phyloP scores from a whole-genome alignment of 2,888 invertebrate species.

The Mythimna ferrago region DNA sequence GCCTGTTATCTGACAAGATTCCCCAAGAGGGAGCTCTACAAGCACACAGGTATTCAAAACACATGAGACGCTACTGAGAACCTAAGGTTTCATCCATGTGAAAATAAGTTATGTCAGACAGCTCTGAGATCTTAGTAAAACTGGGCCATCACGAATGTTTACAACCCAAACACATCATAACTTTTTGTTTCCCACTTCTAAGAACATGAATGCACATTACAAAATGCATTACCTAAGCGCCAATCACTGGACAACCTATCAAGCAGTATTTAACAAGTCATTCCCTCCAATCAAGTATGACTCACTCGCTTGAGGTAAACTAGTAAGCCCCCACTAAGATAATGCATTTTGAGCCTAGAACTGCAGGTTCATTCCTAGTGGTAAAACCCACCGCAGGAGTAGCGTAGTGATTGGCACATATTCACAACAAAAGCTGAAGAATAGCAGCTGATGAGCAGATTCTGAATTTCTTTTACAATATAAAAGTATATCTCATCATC shows the following conservation, averaged over 20 bases:
- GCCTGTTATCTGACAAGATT: no score
- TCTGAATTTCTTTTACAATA: no score
- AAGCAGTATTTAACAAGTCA: slow-evolving; percentile 46
- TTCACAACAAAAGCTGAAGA: no score
- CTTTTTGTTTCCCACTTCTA: not conserved
- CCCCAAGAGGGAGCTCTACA: no score
- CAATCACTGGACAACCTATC: slow-evolving; percentile 42
- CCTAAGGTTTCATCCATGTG: no score
- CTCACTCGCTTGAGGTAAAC: slow-evolving; percentile 28
- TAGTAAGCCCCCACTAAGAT: slow-evolving; percentile 18
- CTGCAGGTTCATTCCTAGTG: slow-evolving; percentile 26
- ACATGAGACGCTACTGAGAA: no score
- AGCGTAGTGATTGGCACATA: not conserved
- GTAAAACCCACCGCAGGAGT: not conserved
- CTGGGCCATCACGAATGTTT: no score
- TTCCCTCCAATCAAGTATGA: slow-evolving; percentile 50
- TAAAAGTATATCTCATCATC: no score
- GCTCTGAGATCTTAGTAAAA: no score
- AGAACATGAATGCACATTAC: slow-evolving; percentile 9
- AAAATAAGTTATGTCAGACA: no score
- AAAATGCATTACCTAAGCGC: slow-evolving; percentile 27
- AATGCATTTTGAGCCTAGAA: slow-evolving; percentile 6
- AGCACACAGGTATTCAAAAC: no score
- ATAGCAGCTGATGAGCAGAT: no score
- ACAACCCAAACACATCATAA: not conserved